These are phyloP conservation scores for Phyllotreta cruciferae DNA, from an alignment of 2,888 invertebrate species.

Conservation along the genomic window DNA sequence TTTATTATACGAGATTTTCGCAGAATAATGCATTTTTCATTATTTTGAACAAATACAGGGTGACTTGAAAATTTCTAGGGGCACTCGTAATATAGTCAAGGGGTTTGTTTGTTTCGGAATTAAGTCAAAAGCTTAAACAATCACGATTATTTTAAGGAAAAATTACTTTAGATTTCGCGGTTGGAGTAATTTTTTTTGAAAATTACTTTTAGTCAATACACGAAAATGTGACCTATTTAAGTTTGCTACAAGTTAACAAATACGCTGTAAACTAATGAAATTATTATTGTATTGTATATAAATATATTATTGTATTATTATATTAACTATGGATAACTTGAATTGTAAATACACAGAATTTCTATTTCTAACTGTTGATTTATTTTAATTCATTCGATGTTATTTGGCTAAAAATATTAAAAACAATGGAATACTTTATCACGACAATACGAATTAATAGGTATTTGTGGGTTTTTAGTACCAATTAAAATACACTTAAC, in stretches of 20 bases:
- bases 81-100: conserved; percentile 1
- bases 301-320: conserved; percentile 39
- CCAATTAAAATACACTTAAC: too few relatives aligned
- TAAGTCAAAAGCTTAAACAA: conserved; percentile 18
- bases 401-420: not conserved
- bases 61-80: too few relatives aligned
- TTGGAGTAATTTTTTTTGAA: conserved; percentile 21
- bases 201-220: conserved; percentile 26
- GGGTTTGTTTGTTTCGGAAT: conserved; percentile 11
- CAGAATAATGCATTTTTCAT: too few relatives aligned
- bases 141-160: conserved; percentile 11
- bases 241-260: conserved; percentile 34
- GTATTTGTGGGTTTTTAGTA: too few relatives aligned
- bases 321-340: conserved; percentile 41
- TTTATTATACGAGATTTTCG: too few relatives aligned
- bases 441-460: too few relatives aligned
- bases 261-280: conserved; percentile 38
- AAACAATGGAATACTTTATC: too few relatives aligned
- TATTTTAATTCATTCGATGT: conserved; percentile 3
- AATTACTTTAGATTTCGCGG: conserved; percentile 13
- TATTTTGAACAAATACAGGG: too few relatives aligned
- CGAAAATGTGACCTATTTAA: conserved; percentile 24
- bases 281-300: conserved; percentile 39
- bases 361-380: conserved; percentile 32
- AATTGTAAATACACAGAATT: conserved; percentile 41